phyloP scores from a whole-genome alignment of 2,888 invertebrate genomes.

The Caenorhabditis plicata region DNA sequence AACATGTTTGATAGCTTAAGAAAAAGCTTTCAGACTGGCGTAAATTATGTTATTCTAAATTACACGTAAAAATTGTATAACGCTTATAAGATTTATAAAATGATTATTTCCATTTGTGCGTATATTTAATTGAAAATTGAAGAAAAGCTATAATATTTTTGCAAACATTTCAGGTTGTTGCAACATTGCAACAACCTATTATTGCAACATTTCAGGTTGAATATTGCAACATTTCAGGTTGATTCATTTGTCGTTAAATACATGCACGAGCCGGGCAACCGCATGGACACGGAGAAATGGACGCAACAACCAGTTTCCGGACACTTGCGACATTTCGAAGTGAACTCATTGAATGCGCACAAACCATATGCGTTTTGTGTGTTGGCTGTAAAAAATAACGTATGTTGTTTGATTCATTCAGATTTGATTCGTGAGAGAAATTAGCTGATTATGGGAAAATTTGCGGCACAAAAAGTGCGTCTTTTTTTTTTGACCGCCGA shows the following conservation, averaged over 20 bases:
- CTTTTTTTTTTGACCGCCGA: slow-evolving; percentile 9
- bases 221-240: slow-evolving; percentile 24
- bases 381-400: slow-evolving; percentile 61
- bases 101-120: too few species aligned
- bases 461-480: background rate
- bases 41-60: too few species aligned
- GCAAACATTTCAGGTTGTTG: too few species aligned
- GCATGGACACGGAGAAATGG: slow-evolving; percentile 51
- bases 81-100: too few species aligned
- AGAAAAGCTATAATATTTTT: too few species aligned
- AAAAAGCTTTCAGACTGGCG: too few species aligned
- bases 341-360: slow-evolving; percentile 49
- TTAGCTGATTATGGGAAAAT: too few species aligned
- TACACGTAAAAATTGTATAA: too few species aligned
- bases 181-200: too few species aligned
- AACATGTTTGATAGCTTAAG: too few species aligned
- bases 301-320: slow-evolving; percentile 52
- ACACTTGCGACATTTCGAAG: slow-evolving; percentile 52
- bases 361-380: slow-evolving; percentile 65
- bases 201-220: too few species aligned
- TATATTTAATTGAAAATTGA: too few species aligned
- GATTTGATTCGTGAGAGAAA: background rate
- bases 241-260: slow-evolving; percentile 64
- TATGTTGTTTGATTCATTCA: slow-evolving; percentile 31
- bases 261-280: slow-evolving; percentile 59